Base-by-base conservation (phyloP, 2,797 vertebrate species). In the Bufotes viridis region DNA sequence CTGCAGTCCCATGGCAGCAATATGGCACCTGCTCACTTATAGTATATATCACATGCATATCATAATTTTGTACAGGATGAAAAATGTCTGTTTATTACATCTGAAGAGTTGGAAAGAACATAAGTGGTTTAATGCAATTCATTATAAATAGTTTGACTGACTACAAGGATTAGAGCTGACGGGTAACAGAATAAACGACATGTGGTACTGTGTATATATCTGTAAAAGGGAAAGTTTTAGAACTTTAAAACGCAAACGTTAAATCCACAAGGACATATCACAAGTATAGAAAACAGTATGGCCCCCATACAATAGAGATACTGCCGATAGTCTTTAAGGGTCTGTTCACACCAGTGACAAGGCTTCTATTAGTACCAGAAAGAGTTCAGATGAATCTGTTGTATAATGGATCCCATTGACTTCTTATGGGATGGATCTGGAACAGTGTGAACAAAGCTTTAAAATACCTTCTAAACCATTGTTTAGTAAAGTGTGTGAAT, bases 111-210 rank as follows among this genome's bases (percentile, higher is more conserved):
- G 49, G 60, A 84, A 84, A 87, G 26, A 87, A 84, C 74, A 78
- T 79, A 84, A 87, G 87, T 83, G 81, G 81, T 87, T 78, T 83
- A 84, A 78, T 87, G 81, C 60, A 87, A 78, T 87, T 87, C 61
- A 87, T 79, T 87, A 83, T 83, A 87, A 78, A 87, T 84, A 84
- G 72, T 61, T 78, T 69, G n/a, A 76, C 69, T 87, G 74, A 78
- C 83, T 78, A 78, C 34, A 87, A 87, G 78, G 81, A 87, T 87
- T 82, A 82, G 42, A 58, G 22, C 70, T 87, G 60, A 87, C 34
- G 82, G 51, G 81, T 83, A 84, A 81, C 63, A 88, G 87, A 79
- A 65, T 80, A 72, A 80, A 60, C 75, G 76, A 85, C 70, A 76
- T 10, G 60, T 24, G n/a, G 83, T 74, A 84, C 82, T 80, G 53